Evolutionary conservation across 2,113 vertebrate species (phyloP).

Genomic region (Ptyas mucosa): DNA sequence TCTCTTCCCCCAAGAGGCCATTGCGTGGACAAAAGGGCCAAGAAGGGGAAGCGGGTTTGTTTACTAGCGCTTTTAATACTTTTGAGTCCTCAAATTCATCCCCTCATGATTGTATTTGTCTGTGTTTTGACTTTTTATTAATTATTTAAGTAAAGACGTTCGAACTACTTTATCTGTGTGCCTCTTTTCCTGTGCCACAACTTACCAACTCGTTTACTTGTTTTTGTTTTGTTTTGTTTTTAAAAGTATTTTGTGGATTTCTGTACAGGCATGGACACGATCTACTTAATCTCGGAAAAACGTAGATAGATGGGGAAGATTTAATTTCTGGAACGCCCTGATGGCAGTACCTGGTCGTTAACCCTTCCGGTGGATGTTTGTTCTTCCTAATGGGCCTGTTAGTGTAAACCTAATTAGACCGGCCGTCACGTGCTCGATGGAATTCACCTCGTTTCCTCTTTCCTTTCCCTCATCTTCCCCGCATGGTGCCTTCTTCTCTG

Average conservation of each 20-base stretch:
- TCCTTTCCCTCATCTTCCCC: not conserved
- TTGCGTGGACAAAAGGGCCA: not conserved
- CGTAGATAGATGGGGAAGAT: not conserved
- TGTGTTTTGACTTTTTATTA: conserved; percentile 25
- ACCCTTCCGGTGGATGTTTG: not conserved
- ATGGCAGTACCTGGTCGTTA: not conserved
- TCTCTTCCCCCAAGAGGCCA: not conserved
- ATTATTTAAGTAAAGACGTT: conserved; percentile 40
- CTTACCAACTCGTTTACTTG: not conserved
- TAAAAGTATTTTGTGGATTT: not conserved
- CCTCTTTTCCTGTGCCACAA: not conserved
- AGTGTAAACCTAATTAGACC: not conserved
- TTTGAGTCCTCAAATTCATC: conserved; percentile 10
- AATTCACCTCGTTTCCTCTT: not conserved
- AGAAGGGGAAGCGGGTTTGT: not conserved
- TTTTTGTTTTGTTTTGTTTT: too few species aligned
- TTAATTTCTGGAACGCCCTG: not conserved
- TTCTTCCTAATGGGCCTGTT: not conserved
- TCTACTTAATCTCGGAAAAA: not conserved
- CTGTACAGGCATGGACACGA: not conserved
- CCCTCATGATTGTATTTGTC: conserved; percentile 26
- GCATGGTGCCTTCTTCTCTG: not conserved
- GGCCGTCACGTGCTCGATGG: not conserved
- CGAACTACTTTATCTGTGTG: conserved; percentile 14
- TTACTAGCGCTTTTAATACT: conserved; percentile 25